Percentiles rank a stretch among this genome's conserved stretches.
Conservation (phyloP, 2,113 vertebrate genomes). For the Salminus brasiliensis region DNA sequence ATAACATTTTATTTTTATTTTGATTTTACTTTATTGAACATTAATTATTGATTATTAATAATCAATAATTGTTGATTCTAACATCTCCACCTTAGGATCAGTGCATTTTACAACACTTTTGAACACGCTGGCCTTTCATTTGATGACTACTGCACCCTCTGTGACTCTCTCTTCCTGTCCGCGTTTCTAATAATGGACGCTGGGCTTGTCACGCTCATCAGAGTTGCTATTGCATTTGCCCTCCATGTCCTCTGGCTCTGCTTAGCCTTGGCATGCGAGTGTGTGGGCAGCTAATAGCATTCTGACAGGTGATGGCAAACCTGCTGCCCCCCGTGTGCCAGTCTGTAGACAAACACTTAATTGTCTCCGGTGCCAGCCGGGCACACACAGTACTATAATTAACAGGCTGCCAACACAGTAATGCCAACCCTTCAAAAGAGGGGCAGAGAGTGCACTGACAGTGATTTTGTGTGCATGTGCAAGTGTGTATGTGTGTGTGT, state of each 20-base stretch:
- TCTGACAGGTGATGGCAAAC: constrained; percentile 51
- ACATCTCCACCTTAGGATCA: neutral
- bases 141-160: neutral
- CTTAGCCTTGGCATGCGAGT: constrained; percentile 5
- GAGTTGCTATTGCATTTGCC: constrained; percentile 12
- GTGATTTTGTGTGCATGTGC: constrained; percentile 14
- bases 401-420: constrained; percentile 45
- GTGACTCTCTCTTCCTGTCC: constrained; percentile 6
- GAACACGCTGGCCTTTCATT: neutral
- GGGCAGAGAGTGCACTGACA: constrained; percentile 25
- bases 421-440: constrained; percentile 36
- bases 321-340: constrained; percentile 32
- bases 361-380: constrained; percentile 43
- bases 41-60: no score
- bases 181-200: constrained; percentile 25
- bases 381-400: constrained; percentile 46
- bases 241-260: constrained; percentile 19
- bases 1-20: no score
- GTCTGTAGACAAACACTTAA: constrained; percentile 36
- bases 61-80: no score
- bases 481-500: constrained; percentile 2
- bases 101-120: neutral
- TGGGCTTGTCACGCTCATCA: constrained; percentile 22
- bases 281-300: constrained; percentile 41
- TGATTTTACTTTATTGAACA: no score